Evolutionary conservation across 2,888 invertebrate genomes (phyloP).

Genomic region (Parnassius mnemosyne): DNA sequence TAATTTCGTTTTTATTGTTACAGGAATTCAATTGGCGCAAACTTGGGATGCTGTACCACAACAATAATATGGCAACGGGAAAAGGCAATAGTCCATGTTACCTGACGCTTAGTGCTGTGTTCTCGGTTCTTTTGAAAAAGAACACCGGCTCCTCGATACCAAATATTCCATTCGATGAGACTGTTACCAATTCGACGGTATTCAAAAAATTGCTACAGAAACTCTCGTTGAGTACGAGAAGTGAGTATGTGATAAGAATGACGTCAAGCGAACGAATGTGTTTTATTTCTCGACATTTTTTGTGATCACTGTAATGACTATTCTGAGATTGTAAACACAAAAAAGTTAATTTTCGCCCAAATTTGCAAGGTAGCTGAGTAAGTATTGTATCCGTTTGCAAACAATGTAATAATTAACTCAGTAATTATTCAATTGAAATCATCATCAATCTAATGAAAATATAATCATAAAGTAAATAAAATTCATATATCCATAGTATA

Average conservation of each 20-base stretch:
- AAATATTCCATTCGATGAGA: constrained; percentile 83
- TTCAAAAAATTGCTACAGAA: constrained; percentile 81
- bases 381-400: no score
- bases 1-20: constrained; percentile 46
- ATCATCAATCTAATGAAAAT: no score
- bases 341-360: no score
- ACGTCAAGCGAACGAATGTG: no score
- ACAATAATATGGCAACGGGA: constrained; percentile 81
- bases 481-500: no score
- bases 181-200: constrained; percentile 74
- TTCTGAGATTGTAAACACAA: no score
- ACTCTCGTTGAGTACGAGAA: constrained; percentile 83
- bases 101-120: constrained; percentile 86
- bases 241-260: constrained; percentile 78
- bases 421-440: no score
- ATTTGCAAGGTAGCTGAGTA: no score
- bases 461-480: no score
- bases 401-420: no score
- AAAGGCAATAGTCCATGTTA: constrained; percentile 89
- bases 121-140: constrained; percentile 66
- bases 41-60: constrained; percentile 86
- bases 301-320: no score
- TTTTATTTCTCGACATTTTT: no score
- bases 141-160: constrained; percentile 75
- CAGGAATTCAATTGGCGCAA: constrained; percentile 87